These are phyloP conservation scores for Maniola jurtina DNA, from an alignment of 1,140 invertebrate species.

Conservation along the genomic window DNA sequence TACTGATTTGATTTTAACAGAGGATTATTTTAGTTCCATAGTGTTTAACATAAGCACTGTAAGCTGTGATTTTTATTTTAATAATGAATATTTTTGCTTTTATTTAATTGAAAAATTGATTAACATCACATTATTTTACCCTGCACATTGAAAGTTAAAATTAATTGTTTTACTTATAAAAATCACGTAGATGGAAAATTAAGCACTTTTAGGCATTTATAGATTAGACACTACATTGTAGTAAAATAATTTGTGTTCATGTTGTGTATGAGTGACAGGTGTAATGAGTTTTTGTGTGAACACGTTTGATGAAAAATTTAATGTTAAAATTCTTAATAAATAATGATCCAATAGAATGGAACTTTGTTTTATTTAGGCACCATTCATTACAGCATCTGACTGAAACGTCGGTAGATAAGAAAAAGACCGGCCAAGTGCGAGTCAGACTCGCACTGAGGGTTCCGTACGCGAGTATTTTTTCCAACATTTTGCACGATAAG, in stretches of 20 bases:
- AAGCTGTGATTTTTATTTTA: neutral
- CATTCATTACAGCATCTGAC: neutral
- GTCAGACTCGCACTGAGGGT: too few relatives aligned
- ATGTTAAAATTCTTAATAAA: neutral
- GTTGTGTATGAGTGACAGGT: neutral
- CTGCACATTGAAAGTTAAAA: too few relatives aligned
- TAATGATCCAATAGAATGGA: neutral
- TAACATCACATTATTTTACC: neutral
- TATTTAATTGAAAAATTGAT: neutral
- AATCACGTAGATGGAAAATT: neutral
- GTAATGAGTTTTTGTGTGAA: neutral
- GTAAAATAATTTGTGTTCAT: neutral
- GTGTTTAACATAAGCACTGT: neutral
- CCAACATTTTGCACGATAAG: too few relatives aligned
- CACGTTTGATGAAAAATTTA: neutral
- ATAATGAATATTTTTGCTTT: too few relatives aligned
- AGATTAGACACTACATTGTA: neutral
- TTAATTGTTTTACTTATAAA: too few relatives aligned
- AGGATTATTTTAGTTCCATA: constrained; percentile 18
- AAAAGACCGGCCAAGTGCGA: too few relatives aligned
- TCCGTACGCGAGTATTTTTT: too few relatives aligned
- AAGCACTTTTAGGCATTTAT: constrained; percentile 3
- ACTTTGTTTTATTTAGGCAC: neutral
- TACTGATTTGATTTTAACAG: constrained; percentile 13
- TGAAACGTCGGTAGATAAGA: too few relatives aligned